Base-by-base conservation (phyloP, 2,888 invertebrate species). In the Trimorus sp. region DNA sequence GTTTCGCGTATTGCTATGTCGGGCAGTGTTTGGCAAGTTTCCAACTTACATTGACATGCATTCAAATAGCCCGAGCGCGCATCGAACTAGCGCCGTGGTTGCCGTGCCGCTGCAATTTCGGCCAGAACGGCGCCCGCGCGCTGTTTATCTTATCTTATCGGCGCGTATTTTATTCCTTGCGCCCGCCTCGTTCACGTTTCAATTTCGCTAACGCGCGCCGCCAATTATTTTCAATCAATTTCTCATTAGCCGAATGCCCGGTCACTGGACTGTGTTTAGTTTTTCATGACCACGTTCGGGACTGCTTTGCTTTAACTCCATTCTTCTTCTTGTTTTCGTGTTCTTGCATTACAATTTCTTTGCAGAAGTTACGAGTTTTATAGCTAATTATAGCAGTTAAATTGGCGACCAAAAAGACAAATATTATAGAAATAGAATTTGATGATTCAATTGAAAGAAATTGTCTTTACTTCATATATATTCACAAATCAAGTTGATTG, bases 11-110 rank as follows among this genome's bases (percentile, higher is more conserved):
- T 77, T 54, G 63, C 58, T 63, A 62, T 79, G 71, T 69, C 63
- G 56, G 54, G 56, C 71, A 60, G 58, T 74, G 60, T 77, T 73
- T 82, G 48, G 69, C 37, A 56, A 74, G 77, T 74, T 82, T 69
- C 60, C 54, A 60, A 78, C 66, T 68, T 71, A 56, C 70, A 76
- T 71, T 76, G 48, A 73, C 58, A 62, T 42, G 36, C 60, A 69
- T 74, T 63, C 66, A 69, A 63, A 69, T 63, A 66, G 66, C 53
- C 60, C 59, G 37, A 37, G 9, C 12, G 49, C 49, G 40, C 58
- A 65, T 58, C 63, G 65, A 74, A 65, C 63, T 74, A 63, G 36
- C 7, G 63, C 54, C 53, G 56, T 73, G 56, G 62, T 73, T 73
- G 56, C 63, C 38, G 45, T 62, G 0, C 49, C 45, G 60, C 60